phyloP scores from a whole-genome alignment of 2,113 vertebrate species.

The Psephotus haematonotus region DNA sequence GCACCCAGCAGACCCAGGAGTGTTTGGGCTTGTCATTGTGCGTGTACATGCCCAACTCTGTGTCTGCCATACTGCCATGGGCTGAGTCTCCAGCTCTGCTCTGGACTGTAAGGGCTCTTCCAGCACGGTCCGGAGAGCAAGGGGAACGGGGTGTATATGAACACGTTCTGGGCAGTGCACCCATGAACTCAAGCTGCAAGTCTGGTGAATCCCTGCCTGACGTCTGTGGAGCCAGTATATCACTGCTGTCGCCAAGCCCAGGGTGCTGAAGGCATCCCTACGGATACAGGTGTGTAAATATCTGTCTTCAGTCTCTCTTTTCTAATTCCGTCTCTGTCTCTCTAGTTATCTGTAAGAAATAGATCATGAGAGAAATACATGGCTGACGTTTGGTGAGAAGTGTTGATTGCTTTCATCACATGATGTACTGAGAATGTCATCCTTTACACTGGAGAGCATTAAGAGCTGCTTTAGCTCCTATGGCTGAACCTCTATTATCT shows the following conservation, averaged over 20 bases:
- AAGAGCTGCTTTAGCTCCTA: not conserved
- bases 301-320: not conserved
- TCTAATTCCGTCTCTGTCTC: not conserved
- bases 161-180: not conserved
- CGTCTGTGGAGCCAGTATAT: not conserved
- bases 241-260: not conserved
- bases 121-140: not conserved
- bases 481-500: not conserved
- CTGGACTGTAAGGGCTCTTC: too few relatives aligned
- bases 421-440: not conserved
- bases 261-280: not conserved
- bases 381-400: not conserved
- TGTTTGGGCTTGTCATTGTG: not conserved
- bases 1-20: not conserved
- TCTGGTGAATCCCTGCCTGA: not conserved
- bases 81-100: not conserved
- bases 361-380: not conserved
- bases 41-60: not conserved
- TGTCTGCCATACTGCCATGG: not conserved
- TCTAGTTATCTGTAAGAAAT: not conserved
- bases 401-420: not conserved
- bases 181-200: not conserved
- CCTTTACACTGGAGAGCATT: not conserved
- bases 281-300: rapidly evolving
- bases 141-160: rapidly evolving